Evolutionary conservation across 2,113 vertebrate genomes (phyloP), one percentile per base, ranked within the genome.

Genomic region (Myrmecophaga tridactyla): DNA sequence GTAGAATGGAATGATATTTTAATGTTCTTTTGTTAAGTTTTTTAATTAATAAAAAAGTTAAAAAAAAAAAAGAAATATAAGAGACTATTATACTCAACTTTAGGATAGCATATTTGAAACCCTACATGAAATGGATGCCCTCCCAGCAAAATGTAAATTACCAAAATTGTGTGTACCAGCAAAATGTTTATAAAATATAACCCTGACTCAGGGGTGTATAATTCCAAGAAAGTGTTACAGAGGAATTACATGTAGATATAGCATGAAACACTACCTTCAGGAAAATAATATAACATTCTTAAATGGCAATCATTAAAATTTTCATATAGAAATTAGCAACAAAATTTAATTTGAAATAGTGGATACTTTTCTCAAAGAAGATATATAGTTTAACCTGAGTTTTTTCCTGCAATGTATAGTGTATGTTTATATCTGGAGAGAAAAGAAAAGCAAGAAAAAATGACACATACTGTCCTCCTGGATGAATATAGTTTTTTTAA

Each of bases 261-360:
- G 63, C 29, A 20, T 51, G 75, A 87, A 70, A 53, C 25, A 93
- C 27, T 70, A 34, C 36, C 63, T 82, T 73, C 23, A 36, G 56
- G 46, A 87, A 93, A 70, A 80, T 31, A 18, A 80, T 31, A 18
- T 36, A 67, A 60, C 53, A 41, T 81, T 88, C 62, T 14, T 56
- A 63, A 88, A 62, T 72, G 65, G 29, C 53, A 93, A 48, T 72
- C 75, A 69, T 58, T 93, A 81, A 81, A 72, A 72, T 90, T n/a
- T 23, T 82, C 53, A 72, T 10, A 14, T 73, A 82, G 85, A 43
- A 65, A 65, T 62, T 20, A 78, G 9, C 18, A 12, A 58, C 29
- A 21, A 87, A 51, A 20, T 80, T 88, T 88, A 94, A 62, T 87
- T 70, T 87, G 63, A 62, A 62, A 69, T 67, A 89, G 67, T 63